Base-by-base conservation (phyloP, 2,888 invertebrate genomes). In the Lasioglossum calceatum region DNA sequence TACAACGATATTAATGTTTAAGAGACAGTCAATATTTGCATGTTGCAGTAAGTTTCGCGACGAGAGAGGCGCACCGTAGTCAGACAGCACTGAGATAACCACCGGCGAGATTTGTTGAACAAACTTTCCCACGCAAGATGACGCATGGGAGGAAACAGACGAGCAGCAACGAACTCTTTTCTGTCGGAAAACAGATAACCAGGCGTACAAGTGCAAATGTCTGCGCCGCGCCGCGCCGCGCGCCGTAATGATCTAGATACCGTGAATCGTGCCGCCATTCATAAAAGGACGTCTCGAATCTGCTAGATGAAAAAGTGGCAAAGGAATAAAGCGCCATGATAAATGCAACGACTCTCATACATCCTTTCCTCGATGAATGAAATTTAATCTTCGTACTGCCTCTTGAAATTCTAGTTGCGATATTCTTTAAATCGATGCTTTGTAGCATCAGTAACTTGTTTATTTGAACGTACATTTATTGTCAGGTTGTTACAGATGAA, bases 81-180 rank as follows among this genome's bases (percentile, higher is more conserved):
- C 77, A 70, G 72, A 72, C 81, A 58, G 74, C 74, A 78, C 32
- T 71, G 79, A 61, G 86, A 87, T 86, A 87, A 75, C 87, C 50
- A 74, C 74, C 44, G 42, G n/a, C 58, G 77, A 85, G 86, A 87
- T 87, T 87, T 87, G 79, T 83, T 86, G 83, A 83, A 86, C 86
- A 87, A 86, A 87, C 79, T 88, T 90, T 90, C 87, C 85, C 86
- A 90, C 85, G 88, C 90, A 90, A 81, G 82, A 85, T 90, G 85
- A 89, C 86, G 78, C 89, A 88, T 72, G 80, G 82, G 85, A 90
- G 86, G 88, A 87, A 89, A 72, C 83, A 77, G 82, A 70, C 72
- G 80, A 80, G 73, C 86, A 76, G 86, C 88, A 76, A 88, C 73
- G 79, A 89, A 87, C 85, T 86, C 85, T 85, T 84, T 82, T 74